Evolutionary conservation across 2,797 vertebrate genomes (phyloP), one percentile per base, ranked within the genome.

Genomic region (Labroides dimidiatus): DNA sequence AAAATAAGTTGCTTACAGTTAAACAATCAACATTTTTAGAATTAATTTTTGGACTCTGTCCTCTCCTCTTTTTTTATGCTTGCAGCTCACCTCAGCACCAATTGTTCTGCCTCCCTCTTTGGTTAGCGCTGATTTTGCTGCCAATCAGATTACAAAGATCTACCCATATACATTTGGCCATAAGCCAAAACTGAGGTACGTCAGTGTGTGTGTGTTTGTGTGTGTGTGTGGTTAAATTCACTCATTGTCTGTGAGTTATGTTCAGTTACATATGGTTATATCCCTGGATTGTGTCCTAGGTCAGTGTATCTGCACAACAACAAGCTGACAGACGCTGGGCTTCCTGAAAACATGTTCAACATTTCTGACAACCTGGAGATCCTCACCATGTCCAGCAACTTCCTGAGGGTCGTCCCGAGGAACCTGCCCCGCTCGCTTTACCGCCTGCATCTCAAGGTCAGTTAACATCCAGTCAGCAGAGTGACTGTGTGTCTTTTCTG

Each of bases 251-350:
- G 13, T 72, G 11, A 57, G 1, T 47, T 21, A 16, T 27, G 12
- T 53, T 6, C 14, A 14, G 39, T 57, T 33, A 55, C 36, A 50
- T 9, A 5, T 44, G 1, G 1, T 17, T n/a, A 6, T 64, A 10
- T 63, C 45, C 19, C 10, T 47, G 50, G 17, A 45, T 64, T 9
- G 1, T 67, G 36, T 49, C 14, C 15, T 89, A 99, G 98, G 84
- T 99, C 98, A 0, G 96, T 99, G 51, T 99, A 99, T 90, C 95
- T 99, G 64, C 98, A 99, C 78, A 99, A 99, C 92, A 99, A 99
- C 93, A 98, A 98, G 87, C 91, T 99, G 87, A 95, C 94, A 0
- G 96, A 99, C 3, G 92, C 93, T 0, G 97, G 96, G 7, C 91
- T 99, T 73, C 97, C 98, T 0, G 95, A 97, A 50, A 88, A 93